phyloP scores from a whole-genome alignment of 1,140 invertebrate genomes.

The Calosoma granatense region DNA sequence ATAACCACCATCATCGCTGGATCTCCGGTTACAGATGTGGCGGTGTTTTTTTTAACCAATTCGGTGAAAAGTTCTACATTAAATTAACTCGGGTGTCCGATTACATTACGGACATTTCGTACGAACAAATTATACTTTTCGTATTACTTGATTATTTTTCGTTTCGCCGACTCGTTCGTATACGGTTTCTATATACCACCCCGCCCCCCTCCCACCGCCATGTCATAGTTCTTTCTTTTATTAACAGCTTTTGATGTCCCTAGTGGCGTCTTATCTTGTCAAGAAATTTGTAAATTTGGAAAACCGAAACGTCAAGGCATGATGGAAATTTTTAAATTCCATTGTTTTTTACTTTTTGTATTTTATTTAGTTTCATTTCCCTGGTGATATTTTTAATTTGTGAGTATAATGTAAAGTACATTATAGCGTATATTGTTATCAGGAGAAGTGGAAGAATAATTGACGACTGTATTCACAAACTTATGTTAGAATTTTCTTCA shows the following conservation, averaged over 20 bases:
- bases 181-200: neutral
- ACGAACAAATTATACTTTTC: neutral
- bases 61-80: neutral
- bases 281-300: conserved; percentile 6
- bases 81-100: neutral
- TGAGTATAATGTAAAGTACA: no score
- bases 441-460: no score
- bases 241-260: neutral
- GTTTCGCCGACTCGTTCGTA: no score
- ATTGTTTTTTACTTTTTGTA: no score
- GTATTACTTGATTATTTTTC: conserved; percentile 2
- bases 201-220: neutral
- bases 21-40: conserved; percentile 2
- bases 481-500: no score
- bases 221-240: neutral
- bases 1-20: neutral
- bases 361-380: no score
- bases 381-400: no score
- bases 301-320: neutral
- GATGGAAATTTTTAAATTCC: neutral
- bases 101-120: neutral
- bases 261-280: neutral
- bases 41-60: neutral
- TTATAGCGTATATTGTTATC: no score
- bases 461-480: no score